Base-by-base conservation (phyloP, 1,140 invertebrate species). In the Papilio aristodemus region DNA sequence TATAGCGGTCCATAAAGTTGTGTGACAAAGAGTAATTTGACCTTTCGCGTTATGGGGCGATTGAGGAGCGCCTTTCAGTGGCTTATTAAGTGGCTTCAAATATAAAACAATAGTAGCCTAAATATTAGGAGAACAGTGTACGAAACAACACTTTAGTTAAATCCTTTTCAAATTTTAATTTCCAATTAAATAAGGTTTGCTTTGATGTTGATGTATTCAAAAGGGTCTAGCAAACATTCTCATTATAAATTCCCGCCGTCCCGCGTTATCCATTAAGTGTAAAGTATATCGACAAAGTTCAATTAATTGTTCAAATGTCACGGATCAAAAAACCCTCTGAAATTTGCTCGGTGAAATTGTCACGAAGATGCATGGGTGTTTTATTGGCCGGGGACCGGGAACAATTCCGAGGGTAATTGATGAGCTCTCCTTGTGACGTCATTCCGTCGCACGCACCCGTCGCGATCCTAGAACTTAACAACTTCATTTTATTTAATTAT, bases 1-100 rank as follows among this genome's bases (percentile, higher is more conserved):
- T 82, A 86, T 85, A 85, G 78, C 72, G 73, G 41, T 54, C 70
- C 71, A 78, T 82, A 85, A 87, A 81, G 69, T 77, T 70, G 68
- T 69, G 70, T 77, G 74, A 76, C 68, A 77, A 72, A 78, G 75
- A 79, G 76, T 78, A 81, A 82, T 73, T 70, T 78, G 81, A 86
- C 84, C 80, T 87, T 84, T 85, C 72, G 43, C 74, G 73, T 78
- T 77, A 74, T 70, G 64, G 62, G 19, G 37, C 71, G 50, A 67
- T 32, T 17, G 69, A 22, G 37, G 22, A 54, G 50, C 32, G 50
- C 37, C 22, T 58, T 71, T 69, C 43, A 46, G 63, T 58, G 59
- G 17, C 36, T 66, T 37, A 37, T 36, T 36, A 60, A 37, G 27
- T 38, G 32, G 58, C 32, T 38, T 60, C 58, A 60, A 36, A 37